Evolutionary conservation across 2,113 vertebrate species (phyloP), one percentile per base, ranked within the genome.

Genomic region (Sminthopsis crassicaudata): DNA sequence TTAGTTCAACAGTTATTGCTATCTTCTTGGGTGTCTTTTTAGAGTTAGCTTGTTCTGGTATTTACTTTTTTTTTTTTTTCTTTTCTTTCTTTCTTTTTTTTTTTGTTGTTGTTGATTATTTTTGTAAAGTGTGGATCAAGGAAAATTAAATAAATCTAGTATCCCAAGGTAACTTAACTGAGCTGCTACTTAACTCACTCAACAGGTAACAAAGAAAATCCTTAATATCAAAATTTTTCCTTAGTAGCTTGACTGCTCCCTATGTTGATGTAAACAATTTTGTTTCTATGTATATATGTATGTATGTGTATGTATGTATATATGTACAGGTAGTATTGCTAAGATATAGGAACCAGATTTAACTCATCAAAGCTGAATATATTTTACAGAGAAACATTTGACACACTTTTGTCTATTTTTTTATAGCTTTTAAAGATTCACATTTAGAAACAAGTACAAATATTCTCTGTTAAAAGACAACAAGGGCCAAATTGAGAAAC

Each of bases 161-260:
- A 76, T n/a, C 60, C 4, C 30, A 6, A 76, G 60, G 3, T 42
- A 42, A 84, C n/a, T 84, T 84, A 84, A 42, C n/a, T 76, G 36
- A 76, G 30, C 60, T 67, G 30, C 30, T 19, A 76, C 19, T 76
- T 76, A 76, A 67, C 36, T 76, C 60, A n/a, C 4, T 76, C 12
- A 19, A 60, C 26, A 27, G 57, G 25, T 60, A 36, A 27, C 14
- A 94, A 97, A 93, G 88, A 25, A 46, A 94, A 55, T 50, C 76
- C 93, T 92, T 12, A 0, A 42, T 48, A 12, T 91, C 1, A 14
- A 84, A 91, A 91, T 91, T 55, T 91, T 90, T 89, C 19, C 57
- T 67, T 48, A 84, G 36, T 26, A 89, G 8, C 8, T 30, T 54
- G 42, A n/a, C 57, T 46, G 14, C 76, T 24, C 26, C 42, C 88